A percentile compares a stretch with the other conserved stretches of the same genome.
phyloP scores from a whole-genome alignment of 2,797 vertebrate genomes.

The Myotis vivesi region DNA sequence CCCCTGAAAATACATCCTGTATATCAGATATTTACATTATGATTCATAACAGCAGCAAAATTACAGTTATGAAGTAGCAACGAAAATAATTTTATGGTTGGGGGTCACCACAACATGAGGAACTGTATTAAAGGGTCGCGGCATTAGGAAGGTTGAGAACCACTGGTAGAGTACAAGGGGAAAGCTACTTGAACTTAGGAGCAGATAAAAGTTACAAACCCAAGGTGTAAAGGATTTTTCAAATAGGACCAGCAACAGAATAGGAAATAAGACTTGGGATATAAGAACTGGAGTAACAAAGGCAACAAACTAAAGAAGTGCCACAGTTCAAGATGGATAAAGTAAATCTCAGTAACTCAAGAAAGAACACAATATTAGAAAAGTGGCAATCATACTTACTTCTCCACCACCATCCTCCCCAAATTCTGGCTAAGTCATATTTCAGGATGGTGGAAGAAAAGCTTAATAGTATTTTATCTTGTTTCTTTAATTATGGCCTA shows the following conservation, averaged over 20 bases:
- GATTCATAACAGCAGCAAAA: no score
- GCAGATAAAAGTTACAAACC: neutral
- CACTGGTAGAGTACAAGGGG: neutral
- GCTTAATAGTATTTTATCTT: neutral
- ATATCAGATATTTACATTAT: no score
- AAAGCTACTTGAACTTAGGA: neutral
- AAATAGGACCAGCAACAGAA: neutral
- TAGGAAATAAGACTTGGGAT: neutral
- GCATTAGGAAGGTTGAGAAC: no score
- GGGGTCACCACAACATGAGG: no score
- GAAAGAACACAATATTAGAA: neutral
- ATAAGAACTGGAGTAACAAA: neutral
- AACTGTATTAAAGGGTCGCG: no score
- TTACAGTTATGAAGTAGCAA: no score
- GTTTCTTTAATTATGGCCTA: neutral
- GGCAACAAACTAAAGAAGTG: slow-evolving; percentile 13
- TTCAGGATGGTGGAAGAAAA: neutral
- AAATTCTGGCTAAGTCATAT: slow-evolving; percentile 17
- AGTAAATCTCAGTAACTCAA: slow-evolving; percentile 23
- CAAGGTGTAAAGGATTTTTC: neutral
- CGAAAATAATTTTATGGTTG: no score
- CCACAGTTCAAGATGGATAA: neutral
- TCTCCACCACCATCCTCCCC: neutral
- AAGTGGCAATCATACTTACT: neutral
- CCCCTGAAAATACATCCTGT: no score